These are phyloP conservation scores for Rhinogobio ventralis DNA, from an alignment of 2,797 vertebrate genomes.

Conservation along the genomic window DNA sequence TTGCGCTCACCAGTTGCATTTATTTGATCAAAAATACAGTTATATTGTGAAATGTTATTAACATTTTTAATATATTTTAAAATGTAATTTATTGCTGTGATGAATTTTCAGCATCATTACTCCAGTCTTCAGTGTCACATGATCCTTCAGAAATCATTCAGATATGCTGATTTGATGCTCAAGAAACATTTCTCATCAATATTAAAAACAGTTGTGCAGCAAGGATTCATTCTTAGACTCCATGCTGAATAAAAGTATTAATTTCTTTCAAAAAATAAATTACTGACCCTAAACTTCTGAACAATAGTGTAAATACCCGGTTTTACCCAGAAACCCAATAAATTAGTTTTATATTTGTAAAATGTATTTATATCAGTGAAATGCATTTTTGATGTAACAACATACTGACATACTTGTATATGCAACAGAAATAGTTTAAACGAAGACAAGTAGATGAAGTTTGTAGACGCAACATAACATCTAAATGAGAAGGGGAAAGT, in stretches of 20 bases:
- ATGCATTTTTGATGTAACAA: not conserved
- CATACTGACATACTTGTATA: not conserved
- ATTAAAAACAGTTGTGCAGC: no score
- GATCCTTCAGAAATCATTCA: not conserved
- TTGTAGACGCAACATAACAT: not conserved
- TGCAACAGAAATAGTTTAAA: not conserved
- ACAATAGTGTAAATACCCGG: not conserved
- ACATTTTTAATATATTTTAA: not conserved
- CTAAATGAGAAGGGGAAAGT: not conserved
- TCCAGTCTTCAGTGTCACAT: not conserved
- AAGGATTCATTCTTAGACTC: not conserved
- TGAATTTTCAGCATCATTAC: not conserved
- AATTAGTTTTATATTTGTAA: not conserved
- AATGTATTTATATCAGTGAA: not conserved
- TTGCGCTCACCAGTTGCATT: not conserved
- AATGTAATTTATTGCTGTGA: not conserved
- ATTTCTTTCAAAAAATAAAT: not conserved
- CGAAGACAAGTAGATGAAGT: not conserved
- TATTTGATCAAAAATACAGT: conserved; percentile 5
- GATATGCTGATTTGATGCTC: not conserved
- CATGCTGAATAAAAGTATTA: not conserved
- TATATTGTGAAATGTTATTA: not conserved
- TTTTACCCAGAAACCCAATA: not conserved
- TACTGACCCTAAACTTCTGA: not conserved
- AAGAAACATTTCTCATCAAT: not conserved